Evolutionary conservation across 2,888 invertebrate genomes (phyloP), one percentile per base, ranked within the genome.

Genomic region (Hofmannophila pseudospretella): DNA sequence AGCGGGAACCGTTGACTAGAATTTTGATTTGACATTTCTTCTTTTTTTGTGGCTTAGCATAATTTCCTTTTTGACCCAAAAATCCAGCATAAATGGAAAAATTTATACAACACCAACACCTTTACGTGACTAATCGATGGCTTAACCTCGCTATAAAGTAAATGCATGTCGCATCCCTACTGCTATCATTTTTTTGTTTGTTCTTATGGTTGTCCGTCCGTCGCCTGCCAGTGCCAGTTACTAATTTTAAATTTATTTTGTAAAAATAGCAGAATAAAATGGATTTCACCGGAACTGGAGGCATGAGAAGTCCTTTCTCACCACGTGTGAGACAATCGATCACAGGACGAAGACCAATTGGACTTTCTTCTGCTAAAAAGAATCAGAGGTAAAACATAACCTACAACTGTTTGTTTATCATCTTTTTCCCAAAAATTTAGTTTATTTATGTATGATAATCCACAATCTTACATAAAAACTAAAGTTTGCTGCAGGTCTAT

Each of bases 251-350:
- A 31, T 23, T 34, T 7, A n/a, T 23, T 4, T 23, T 23, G 2
- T 23, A 23, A 4, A 23, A 4, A 4, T 23, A 9, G 3, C 26
- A 19, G 28, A 35, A 16, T 40, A 43, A 31, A 34, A 80, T 85
- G 85, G 84, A 84, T 67, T 82, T 62, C 41, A 67, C 60, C 47
- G 81, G 61, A 42, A 70, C 79, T 19, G 78, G 82, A 39, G 75
- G 76, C 5, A 74, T 81, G 64, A 67, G 66, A 44, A 85, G 85
- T 42, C 85, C 85, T 0, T 85, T 85, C 53, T 85, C 85, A 19
- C 85, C 85, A 19, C 65, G 85, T 41, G 73, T 85, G 8, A 61
- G 76, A 34, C 80, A 80, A 55, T 74, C 81, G 1, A 16, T 16
- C 23, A 44, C 73, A 29, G 82, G 85, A 2, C 63, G 82, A 48